These are phyloP conservation scores for Lymantria dispar DNA, from an alignment of 2,888 invertebrate genomes.

Conservation along the genomic window DNA sequence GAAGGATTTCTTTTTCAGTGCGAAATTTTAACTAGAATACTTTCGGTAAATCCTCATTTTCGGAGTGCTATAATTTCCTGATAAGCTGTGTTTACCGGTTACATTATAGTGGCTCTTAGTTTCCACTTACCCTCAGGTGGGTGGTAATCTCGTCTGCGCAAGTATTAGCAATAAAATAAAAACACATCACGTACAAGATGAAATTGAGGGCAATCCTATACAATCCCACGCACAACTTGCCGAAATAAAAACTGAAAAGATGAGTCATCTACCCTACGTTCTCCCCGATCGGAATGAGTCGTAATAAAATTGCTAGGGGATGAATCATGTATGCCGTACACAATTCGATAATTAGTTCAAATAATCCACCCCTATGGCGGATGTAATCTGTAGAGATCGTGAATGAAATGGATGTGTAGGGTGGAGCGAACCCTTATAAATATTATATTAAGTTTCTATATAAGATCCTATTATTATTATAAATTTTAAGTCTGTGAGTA, in stretches of 20 bases:
- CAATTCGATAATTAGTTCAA: conserved; percentile 53
- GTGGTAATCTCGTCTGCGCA: background rate
- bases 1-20: too few species aligned
- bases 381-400: conserved; percentile 30
- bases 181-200: background rate
- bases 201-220: conserved; percentile 8
- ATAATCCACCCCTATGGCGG: conserved; percentile 35
- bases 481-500: too few species aligned
- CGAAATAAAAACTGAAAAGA: conserved; percentile 27
- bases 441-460: conserved; percentile 12
- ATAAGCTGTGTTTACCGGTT: too few species aligned
- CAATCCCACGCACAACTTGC: conserved; percentile 7
- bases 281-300: conserved; percentile 29
- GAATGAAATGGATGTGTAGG: conserved; percentile 33
- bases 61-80: too few species aligned
- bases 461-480: background rate
- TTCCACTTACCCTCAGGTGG: too few species aligned
- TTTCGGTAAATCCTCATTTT: too few species aligned
- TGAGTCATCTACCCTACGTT: conserved; percentile 36
- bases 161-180: background rate
- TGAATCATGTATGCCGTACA: conserved; percentile 40
- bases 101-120: too few species aligned
- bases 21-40: too few species aligned
- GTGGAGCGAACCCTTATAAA: conserved; percentile 9
- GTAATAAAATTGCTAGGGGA: conserved; percentile 42